Base-by-base conservation (phyloP, 2,888 invertebrate species). In the Cepaea hortensis region DNA sequence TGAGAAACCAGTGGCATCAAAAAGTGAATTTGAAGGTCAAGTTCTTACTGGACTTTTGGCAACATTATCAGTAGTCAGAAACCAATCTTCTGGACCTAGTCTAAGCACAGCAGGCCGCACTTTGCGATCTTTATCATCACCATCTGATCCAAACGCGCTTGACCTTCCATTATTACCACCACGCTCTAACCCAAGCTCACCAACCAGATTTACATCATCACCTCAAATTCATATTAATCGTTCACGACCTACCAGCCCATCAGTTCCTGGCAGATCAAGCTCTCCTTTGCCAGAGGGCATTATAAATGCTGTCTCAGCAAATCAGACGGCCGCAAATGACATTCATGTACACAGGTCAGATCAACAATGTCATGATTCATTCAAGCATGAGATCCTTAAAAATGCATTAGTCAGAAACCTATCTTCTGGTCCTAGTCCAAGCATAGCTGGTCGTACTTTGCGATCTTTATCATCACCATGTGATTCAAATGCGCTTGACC, bases 31-130 rank as follows among this genome's bases (percentile, higher is more conserved):
- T 15, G 86, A 85, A 6, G 85, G 65, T 23, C 55, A 86, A 9
- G 83, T 72, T 46, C 75, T 75, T 5, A 76, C 77, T 46, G 88
- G 87, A 20, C 87, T 88, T 23, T 70, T 85, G 48, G 72, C 85
- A 18, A 85, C 88, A 11, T 79, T 88, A 50, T 65, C 85, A 61
- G 61, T 50, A 11, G 85, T 87, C 50, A 85, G 85, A 35, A 48
- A 23, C 15, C 23, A 62, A 1, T 46, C 85, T 9, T 88, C 88
- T 50, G 70, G 65, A 48, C 77, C 88, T 50, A 77, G 75, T 62
- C 77, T 85, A 23, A 20, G 48, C 35, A 11, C 61, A 23, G 4
- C 70, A 48, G 55, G 65, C 6, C 48, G 46, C n/a, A 80, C 35
- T 6, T n/a, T 46, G 2, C n/a, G 76, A 50, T 46, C 81, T 46